phyloP scores from a whole-genome alignment of 2,797 vertebrate genomes.

The Pseudochirops cupreus region DNA sequence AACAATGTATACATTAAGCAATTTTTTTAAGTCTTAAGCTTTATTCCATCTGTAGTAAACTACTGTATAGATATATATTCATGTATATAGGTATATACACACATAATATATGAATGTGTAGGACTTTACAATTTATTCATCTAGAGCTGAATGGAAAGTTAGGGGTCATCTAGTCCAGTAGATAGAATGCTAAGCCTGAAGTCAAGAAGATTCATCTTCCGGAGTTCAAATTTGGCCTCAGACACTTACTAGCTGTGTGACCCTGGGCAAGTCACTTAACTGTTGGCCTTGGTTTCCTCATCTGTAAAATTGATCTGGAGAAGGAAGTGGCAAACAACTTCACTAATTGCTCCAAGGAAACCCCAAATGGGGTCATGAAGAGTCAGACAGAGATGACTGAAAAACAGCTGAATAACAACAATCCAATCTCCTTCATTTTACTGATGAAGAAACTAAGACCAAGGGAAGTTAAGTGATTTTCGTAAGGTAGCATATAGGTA shows the following conservation, averaged over 20 bases:
- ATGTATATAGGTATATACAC: not conserved
- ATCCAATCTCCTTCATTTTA: not conserved
- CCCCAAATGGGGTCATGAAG: not conserved
- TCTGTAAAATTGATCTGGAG: not conserved
- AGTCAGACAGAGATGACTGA: not conserved
- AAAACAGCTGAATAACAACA: not conserved
- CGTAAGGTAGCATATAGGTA: not conserved
- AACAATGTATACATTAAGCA: not conserved
- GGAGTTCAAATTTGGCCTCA: not conserved
- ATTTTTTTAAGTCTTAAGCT: not conserved
- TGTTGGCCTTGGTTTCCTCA: not conserved
- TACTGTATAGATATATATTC: not conserved
- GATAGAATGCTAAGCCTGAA: not conserved
- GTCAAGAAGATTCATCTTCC: not conserved
- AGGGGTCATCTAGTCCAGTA: not conserved
- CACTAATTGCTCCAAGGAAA: not conserved
- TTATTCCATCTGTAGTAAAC: not conserved
- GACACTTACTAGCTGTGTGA: not conserved
- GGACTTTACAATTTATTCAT: not conserved
- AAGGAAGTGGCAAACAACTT: too few species aligned
- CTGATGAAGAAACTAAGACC: not conserved
- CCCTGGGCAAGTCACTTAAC: not conserved
- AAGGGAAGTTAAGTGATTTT: not conserved
- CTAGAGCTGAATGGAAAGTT: not conserved
- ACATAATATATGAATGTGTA: not conserved